Evolutionary conservation across 2,797 vertebrate genomes (phyloP).

Genomic region (Numenius phaeopus): DNA sequence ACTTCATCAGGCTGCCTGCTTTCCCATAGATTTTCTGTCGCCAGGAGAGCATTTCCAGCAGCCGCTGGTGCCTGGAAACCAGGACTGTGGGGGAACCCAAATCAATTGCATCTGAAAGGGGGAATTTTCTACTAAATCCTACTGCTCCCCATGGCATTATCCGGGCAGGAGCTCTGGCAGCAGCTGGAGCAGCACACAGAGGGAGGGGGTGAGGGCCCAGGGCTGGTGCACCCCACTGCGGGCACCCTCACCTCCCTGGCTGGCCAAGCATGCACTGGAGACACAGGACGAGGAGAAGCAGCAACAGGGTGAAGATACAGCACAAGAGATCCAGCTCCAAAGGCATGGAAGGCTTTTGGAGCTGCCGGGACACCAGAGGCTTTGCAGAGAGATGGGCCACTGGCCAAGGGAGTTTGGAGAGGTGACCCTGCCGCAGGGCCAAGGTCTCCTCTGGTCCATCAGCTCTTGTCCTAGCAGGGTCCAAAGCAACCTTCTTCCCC

Average conservation of each 20-base stretch:
- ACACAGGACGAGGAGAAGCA: fast-evolving
- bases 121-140: constrained; percentile 21
- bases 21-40: constrained; percentile 37
- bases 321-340: fast-evolving
- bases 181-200: not conserved
- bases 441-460: not conserved
- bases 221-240: fast-evolving
- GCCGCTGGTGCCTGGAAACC: constrained; percentile 8
- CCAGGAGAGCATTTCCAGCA: not conserved
- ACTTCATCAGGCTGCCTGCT: constrained; percentile 14
- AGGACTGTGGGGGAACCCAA: not conserved
- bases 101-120: constrained; percentile 9
- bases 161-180: not conserved
- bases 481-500: not conserved
- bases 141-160: not conserved
- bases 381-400: fast-evolving
- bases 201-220: fast-evolving
- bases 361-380: not conserved
- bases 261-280: fast-evolving
- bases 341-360: fast-evolving
- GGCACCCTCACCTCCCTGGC: fast-evolving
- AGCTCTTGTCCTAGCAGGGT: not conserved
- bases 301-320: not conserved
- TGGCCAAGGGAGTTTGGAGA: not conserved
- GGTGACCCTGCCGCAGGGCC: fast-evolving